phyloP scores from a whole-genome alignment of 2,113 vertebrate genomes.

The Craseonycteris thonglongyai region DNA sequence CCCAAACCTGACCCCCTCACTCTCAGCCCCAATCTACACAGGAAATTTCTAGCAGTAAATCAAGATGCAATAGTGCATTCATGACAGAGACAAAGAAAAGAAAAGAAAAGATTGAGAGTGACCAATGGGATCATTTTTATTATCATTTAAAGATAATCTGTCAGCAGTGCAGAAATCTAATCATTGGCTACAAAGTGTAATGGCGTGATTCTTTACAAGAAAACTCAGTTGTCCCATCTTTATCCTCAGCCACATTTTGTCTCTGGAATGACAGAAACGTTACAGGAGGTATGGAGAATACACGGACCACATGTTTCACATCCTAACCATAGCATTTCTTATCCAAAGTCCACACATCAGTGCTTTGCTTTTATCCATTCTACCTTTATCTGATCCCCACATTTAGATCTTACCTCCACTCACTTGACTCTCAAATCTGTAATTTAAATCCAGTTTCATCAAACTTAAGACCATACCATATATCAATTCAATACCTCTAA shows the following conservation, averaged over 20 bases:
- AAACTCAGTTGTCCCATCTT: neutral
- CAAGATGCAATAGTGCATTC: constrained; percentile 19
- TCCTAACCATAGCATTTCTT: neutral
- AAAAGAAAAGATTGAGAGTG: neutral
- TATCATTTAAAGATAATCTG: constrained; percentile 11
- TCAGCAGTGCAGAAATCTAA: neutral
- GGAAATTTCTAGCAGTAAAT: constrained; percentile 70
- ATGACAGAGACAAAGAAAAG: constrained; percentile 9
- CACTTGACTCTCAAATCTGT: neutral
- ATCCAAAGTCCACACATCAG: neutral
- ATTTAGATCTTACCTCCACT: neutral
- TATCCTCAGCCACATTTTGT: neutral
- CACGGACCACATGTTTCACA: neutral
- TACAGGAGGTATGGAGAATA: neutral
- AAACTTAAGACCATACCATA: neutral
- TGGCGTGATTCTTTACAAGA: neutral
- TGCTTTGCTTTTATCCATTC: neutral
- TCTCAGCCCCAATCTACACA: constrained; percentile 49
- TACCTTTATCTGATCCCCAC: neutral
- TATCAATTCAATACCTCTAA: neutral
- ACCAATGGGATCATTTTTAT: constrained; percentile 4
- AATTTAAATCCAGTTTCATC: neutral
- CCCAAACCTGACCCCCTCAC: constrained; percentile 40
- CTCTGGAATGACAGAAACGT: neutral
- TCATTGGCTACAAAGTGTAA: neutral